Evolutionary conservation across 1,140 invertebrate genomes (phyloP), one percentile per base, ranked within the genome.

Genomic region (Drosophila parabipectinata): DNA sequence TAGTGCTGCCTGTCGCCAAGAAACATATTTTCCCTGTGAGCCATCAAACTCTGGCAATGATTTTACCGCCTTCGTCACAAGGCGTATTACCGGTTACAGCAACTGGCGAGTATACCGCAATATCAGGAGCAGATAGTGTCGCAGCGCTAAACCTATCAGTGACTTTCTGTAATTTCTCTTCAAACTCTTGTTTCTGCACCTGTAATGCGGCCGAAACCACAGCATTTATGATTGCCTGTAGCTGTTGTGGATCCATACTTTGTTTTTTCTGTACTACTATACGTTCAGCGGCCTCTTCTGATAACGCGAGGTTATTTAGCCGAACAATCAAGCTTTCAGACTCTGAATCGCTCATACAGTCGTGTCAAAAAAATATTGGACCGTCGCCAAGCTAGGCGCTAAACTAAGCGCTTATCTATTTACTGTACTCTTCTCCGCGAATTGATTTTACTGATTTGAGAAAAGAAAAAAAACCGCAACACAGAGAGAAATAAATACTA

Each of bases 11-110:
- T 28, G 26, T 28, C 34, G 39, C 68, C 63, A 79, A 9, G 69
- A 72, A 15, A 75, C 55, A 41, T 76, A 76, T 41, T 68, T 48
- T 30, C 41, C 44, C 26, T 44, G 45, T 45, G 56, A 52, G 10
- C 72, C 48, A 45, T 53, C 9, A 51, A 67, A 37, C 9, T 30
- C 14, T 2, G 21, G 2, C 21, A 21, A 21, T 21, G 21, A 21
- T 21, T 21, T 21, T 3, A 21, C 21, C 21, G 21, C 21, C 21
- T 21, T 21, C 21, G 2, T 21, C 21, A 21, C 21, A 21, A 21
- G 21, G 21, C 21, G 21, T 21, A 21, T 21, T 21, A 21, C 21
- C 21, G 21, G 21, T 21, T 21, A 12, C 34, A 37, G 34, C 9
- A 37, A 37, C 10, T 12, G 34, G 34, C 34, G 9, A 37, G 34